These are phyloP conservation scores for Eupeodes latifasciatus DNA, from an alignment of 2,888 invertebrate genomes.

Conservation along the genomic window DNA sequence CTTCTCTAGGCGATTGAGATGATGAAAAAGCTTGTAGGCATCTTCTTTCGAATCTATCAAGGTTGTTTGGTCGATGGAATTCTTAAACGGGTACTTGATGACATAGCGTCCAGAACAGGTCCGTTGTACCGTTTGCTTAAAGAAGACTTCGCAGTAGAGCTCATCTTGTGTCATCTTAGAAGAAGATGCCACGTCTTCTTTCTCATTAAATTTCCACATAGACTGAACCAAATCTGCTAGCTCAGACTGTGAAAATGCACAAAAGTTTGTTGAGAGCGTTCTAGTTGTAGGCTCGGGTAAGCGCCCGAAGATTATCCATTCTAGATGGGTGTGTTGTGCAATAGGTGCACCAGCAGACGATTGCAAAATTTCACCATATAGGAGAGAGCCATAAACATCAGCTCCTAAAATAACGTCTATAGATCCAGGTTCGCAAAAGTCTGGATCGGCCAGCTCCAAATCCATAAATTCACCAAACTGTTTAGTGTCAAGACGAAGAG, in stretches of 20 bases:
- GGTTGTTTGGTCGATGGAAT: slow-evolving; percentile 36
- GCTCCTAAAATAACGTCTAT: slow-evolving; percentile 62
- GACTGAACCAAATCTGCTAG: slow-evolving; percentile 49
- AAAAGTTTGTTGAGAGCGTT: slow-evolving; percentile 24
- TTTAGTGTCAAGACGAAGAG: slow-evolving; percentile 19
- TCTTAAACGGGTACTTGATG: slow-evolving; percentile 61
- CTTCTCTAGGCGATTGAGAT: slow-evolving; percentile 47
- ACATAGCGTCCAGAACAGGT: slow-evolving; percentile 58
- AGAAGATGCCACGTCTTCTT: slow-evolving; percentile 36
- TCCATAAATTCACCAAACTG: slow-evolving; percentile 49
- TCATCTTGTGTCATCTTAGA: slow-evolving; percentile 57
- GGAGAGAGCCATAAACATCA: slow-evolving; percentile 41
- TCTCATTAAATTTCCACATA: slow-evolving; percentile 65
- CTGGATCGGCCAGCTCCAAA: slow-evolving; percentile 45
- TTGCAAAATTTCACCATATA: slow-evolving; percentile 45
- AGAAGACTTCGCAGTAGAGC: slow-evolving; percentile 55
- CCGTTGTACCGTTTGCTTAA: slow-evolving; percentile 51
- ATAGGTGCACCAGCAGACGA: slow-evolving; percentile 33
- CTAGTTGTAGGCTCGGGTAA: slow-evolving; percentile 27
- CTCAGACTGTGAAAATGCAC: slow-evolving; percentile 18
- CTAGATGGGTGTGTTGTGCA: slow-evolving; percentile 12
- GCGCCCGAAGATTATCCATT: slow-evolving; percentile 49
- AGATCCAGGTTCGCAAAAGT: slow-evolving; percentile 53
- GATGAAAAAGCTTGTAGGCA: slow-evolving; percentile 44
- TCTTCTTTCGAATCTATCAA: slow-evolving; percentile 49